Evolutionary conservation across 1,140 invertebrate species (phyloP), one percentile per base, ranked within the genome.

Genomic region (Delia radicum): DNA sequence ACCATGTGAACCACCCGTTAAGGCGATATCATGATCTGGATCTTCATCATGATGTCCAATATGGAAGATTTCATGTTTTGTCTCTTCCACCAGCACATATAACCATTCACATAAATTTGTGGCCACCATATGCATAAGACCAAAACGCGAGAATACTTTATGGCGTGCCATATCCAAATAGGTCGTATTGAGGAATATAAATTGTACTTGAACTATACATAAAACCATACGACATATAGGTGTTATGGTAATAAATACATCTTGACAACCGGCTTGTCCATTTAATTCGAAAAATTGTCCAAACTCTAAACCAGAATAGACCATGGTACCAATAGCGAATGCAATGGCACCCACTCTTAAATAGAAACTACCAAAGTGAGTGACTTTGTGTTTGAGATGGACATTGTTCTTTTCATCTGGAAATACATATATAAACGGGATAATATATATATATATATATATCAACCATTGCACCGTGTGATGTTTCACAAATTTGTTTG

Each of bases 31-130:
- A 13, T 75, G 15, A 8, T 18, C 26, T 8, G 77, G 69, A 21
- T 74, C 76, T 0, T 75, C 71, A 15, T 84, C 80, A 28, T 85
- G 81, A 7, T 83, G 82, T 13, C 75, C 81, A 76, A 90, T 87
- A 75, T 90, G 90, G 75, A 87, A 88, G 74, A 94, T 93, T 84
- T 93, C 92, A 80, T 93, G 91, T 78, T 91, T 91, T 8, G 93
- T 94, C 85, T 96, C 95, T 37, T 94, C 89, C 0, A 96, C 92
- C 27, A 96, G 87, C 0, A 95, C 96, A 24, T 95, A 89, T 76
- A 97, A 92, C 94, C 96, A 97, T 13, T 97, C 94, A 87, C 95
- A 97, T 4, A 98, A 82, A 87, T 98, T 97, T 18, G 96, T 96
- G 1, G 94, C 96, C 73, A 94, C 92, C 62, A 97, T 91, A 85